A percentile compares a stretch with the other conserved stretches of the same genome.
phyloP scores from a whole-genome alignment of 2,888 invertebrate genomes.

The Drosophila maculinotata region DNA sequence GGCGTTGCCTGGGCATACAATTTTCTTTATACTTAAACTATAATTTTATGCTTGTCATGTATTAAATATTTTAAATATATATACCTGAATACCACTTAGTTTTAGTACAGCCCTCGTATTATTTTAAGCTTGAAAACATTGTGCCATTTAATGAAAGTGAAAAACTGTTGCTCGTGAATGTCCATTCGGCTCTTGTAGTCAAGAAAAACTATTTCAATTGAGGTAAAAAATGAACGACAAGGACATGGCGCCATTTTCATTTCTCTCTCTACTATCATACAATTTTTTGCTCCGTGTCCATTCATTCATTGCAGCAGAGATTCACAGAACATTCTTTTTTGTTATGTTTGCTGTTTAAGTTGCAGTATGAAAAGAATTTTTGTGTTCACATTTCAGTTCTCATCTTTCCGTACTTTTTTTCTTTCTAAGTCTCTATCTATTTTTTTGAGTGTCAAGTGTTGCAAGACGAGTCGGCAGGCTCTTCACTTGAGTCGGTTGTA shows the following conservation, averaged over 20 bases:
- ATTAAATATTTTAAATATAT: too few relatives aligned
- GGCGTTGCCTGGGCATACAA: too few relatives aligned
- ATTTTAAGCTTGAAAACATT: constrained; percentile 20
- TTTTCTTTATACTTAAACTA: too few relatives aligned
- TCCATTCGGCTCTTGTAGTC: constrained; percentile 55
- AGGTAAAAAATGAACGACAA: constrained; percentile 75
- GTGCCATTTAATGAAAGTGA: constrained; percentile 69
- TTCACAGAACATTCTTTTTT: constrained; percentile 39
- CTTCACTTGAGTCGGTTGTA: constrained; percentile 48
- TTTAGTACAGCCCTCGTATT: constrained; percentile 43
- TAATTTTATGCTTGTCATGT: too few relatives aligned
- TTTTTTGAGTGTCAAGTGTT: constrained; percentile 63
- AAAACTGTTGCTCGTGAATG: constrained; percentile 67
- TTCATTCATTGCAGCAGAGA: constrained; percentile 54
- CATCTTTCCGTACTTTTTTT: constrained; percentile 26
- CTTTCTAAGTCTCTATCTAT: constrained; percentile 10
- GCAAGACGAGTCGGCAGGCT: constrained; percentile 53
- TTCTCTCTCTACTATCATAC: constrained; percentile 32
- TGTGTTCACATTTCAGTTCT: constrained; percentile 63
- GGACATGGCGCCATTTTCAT: constrained; percentile 71
- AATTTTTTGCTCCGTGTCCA: constrained; percentile 28
- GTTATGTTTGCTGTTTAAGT: constrained; percentile 73
- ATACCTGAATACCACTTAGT: too few relatives aligned
- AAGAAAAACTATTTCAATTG: constrained; percentile 77
- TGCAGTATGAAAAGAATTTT: constrained; percentile 72